Percentiles rank a stretch among this genome's conserved stretches.
Conservation (phyloP, 2,797 vertebrate species). For the Enteromius viviparus region DNA sequence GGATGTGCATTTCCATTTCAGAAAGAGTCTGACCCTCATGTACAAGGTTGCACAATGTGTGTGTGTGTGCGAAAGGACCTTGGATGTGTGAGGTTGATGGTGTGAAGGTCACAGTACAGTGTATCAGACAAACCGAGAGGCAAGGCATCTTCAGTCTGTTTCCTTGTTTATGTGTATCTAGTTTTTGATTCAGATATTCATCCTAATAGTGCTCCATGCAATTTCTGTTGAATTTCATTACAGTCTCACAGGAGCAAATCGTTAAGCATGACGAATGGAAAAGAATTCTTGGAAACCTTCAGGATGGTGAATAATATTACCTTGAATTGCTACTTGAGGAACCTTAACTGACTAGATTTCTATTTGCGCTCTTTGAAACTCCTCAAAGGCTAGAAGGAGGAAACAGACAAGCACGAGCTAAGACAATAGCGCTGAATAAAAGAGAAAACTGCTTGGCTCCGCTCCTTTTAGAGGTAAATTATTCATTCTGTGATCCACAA, state of each 20-base stretch:
- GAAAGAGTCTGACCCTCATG: conserved; percentile 29
- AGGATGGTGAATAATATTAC: conserved; percentile 6
- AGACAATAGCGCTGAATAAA: conserved; percentile 19
- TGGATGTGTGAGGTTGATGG: conserved; percentile 35
- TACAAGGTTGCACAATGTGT: conserved; percentile 36
- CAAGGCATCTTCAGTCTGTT: not conserved
- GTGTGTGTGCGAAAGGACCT: conserved; percentile 13
- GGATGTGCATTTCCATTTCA: conserved; percentile 40
- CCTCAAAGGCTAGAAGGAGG: conserved; percentile 1
- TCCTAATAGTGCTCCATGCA: not conserved
- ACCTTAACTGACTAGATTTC: conserved; percentile 18
- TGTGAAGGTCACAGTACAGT: conserved; percentile 31
- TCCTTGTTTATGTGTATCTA: not conserved
- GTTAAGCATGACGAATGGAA: not conserved
- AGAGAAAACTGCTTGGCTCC: conserved; percentile 40
- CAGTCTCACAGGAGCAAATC: not conserved
- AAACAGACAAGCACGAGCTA: conserved; percentile 23
- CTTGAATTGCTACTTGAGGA: conserved; percentile 28
- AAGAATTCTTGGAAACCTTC: conserved; percentile 22
- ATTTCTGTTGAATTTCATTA: not conserved
- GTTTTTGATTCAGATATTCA: not conserved
- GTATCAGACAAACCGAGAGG: conserved; percentile 25
- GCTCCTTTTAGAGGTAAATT: conserved; percentile 45
- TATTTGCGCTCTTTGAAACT: conserved; percentile 28
- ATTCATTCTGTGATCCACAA: conserved; percentile 54